Percentiles rank a stretch among this genome's conserved stretches.
Conservation (phyloP, 30 jellyfish, hydroid and myxozoan species). For the Turritopsis dohrnii region DNA sequence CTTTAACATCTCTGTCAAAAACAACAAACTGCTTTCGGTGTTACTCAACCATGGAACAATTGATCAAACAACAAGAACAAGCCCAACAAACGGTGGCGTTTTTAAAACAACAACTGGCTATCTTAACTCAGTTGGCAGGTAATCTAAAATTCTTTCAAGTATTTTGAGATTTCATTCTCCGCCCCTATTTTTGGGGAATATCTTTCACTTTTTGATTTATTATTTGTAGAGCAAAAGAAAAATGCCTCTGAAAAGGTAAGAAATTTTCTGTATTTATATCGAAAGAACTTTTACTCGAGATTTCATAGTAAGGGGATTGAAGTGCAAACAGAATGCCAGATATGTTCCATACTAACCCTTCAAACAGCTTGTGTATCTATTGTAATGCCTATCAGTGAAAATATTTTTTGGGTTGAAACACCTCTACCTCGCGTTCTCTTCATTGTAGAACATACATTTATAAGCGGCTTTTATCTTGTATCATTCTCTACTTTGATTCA, state of each 20-base stretch:
- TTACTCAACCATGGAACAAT: not conserved
- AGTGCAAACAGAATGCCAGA: too few relatives aligned
- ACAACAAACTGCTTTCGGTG: not conserved
- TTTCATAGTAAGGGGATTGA: too few relatives aligned
- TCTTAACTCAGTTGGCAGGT: constrained; percentile 4
- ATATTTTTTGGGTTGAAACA: too few relatives aligned
- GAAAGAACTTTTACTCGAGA: too few relatives aligned
- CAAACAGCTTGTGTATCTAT: too few relatives aligned
- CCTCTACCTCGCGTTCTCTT: too few relatives aligned
- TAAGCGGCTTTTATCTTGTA: too few relatives aligned
- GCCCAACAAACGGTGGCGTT: constrained; percentile 1
- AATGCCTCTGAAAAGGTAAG: constrained; percentile 6
- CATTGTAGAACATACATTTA: too few relatives aligned
- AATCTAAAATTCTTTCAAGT: not conserved
- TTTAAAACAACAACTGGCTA: constrained; percentile 11
- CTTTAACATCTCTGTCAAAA: not conserved
- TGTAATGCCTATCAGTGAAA: too few relatives aligned
- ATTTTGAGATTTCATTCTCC: not conserved
- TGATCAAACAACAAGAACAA: not conserved
- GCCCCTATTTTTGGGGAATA: not conserved
- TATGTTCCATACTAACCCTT: too few relatives aligned
- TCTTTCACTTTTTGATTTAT: not conserved
- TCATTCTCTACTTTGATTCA: too few relatives aligned
- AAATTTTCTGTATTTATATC: too few relatives aligned
- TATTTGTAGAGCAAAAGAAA: constrained; percentile 16